These are phyloP conservation scores for Amphilophus citrinellus DNA, from an alignment of 2,113 vertebrate genomes.

Conservation along the genomic window DNA sequence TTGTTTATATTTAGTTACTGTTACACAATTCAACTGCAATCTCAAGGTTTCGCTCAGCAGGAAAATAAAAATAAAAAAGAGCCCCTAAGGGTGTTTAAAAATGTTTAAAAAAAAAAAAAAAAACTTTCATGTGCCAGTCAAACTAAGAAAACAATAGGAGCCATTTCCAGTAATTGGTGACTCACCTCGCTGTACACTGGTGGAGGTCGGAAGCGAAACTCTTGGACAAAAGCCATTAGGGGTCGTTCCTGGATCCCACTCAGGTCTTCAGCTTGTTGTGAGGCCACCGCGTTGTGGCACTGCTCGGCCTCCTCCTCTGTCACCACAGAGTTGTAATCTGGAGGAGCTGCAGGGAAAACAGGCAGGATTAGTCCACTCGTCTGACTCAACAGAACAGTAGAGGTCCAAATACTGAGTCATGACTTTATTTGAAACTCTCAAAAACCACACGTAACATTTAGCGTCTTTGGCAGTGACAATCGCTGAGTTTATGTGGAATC, in stretches of 20 bases:
- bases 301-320: constrained; percentile 78
- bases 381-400: constrained; percentile 20
- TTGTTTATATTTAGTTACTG: background rate
- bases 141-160: background rate
- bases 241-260: constrained; percentile 83
- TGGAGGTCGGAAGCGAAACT: constrained; percentile 92
- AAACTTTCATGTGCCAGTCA: background rate
- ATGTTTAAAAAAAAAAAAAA: background rate
- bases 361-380: constrained; percentile 23
- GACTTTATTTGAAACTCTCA: constrained; percentile 30
- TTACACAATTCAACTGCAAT: background rate
- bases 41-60: background rate
- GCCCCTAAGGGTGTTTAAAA: background rate
- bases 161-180: background rate
- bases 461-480: constrained; percentile 18
- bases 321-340: constrained; percentile 90
- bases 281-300: constrained; percentile 54
- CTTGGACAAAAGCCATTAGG: constrained; percentile 91
- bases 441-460: background rate
- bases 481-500: background rate
- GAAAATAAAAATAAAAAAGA: background rate
- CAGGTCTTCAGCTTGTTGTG: constrained; percentile 72
- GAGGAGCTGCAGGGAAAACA: constrained; percentile 85
- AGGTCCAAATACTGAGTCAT: constrained; percentile 49
- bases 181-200: constrained; percentile 94